Evolutionary conservation across 2,797 vertebrate species (phyloP).

Genomic region (Cyprinodon diabolis): DNA sequence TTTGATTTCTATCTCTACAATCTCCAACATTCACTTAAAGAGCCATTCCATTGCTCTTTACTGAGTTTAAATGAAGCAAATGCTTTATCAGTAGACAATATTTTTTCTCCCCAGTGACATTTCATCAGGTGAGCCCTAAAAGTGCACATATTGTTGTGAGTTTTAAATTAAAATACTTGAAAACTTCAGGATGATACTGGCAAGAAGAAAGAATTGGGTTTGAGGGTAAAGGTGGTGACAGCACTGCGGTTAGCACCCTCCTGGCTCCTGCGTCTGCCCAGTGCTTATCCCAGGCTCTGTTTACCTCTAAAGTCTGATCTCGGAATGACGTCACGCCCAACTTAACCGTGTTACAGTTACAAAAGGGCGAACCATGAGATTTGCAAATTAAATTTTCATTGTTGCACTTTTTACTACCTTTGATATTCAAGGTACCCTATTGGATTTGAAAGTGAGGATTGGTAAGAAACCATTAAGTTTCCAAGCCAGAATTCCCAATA

Average conservation of each 20-base stretch:
- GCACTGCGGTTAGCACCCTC: neutral
- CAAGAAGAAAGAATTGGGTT: neutral
- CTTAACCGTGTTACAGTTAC: conserved; percentile 6
- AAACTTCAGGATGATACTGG: neutral
- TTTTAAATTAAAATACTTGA: neutral
- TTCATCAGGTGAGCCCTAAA: neutral
- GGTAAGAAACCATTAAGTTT: neutral
- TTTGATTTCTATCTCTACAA: neutral
- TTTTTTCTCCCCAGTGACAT: neutral
- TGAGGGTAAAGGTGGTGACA: no score
- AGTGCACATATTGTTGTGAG: neutral
- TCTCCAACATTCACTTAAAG: neutral
- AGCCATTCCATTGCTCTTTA: neutral
- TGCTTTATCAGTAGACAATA: neutral
- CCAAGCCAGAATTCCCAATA: neutral
- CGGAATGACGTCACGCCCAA: neutral
- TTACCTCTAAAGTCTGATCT: neutral
- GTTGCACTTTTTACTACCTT: neutral
- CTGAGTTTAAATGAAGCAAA: neutral
- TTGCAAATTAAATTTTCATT: neutral
- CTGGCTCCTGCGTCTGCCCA: neutral
- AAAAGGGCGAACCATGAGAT: neutral
- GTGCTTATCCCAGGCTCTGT: neutral
- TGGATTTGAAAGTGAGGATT: neutral
- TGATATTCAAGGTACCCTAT: neutral